phyloP scores from a whole-genome alignment of 2,797 vertebrate species.

The Cichlasoma orientale region DNA sequence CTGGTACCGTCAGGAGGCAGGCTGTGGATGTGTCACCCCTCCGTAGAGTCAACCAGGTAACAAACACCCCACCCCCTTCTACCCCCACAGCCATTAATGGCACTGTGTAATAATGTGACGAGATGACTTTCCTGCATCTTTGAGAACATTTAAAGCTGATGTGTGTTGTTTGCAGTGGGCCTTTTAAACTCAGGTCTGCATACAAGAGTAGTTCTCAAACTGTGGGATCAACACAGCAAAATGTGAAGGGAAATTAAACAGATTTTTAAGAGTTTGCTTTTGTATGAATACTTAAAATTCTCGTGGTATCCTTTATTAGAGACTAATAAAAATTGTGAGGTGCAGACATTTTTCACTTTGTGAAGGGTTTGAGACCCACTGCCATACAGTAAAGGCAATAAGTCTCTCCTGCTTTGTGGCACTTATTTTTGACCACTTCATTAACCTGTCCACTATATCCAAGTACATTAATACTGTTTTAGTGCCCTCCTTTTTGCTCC shows the following conservation, averaged over 20 bases:
- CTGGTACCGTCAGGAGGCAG: conserved; percentile 92
- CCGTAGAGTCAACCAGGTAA: conserved; percentile 94
- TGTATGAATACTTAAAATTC: not conserved
- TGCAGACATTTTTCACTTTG: not conserved
- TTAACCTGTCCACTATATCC: not conserved
- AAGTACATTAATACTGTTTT: not conserved
- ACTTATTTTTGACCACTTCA: too few species aligned
- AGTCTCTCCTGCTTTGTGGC: too few species aligned
- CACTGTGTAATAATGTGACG: not conserved
- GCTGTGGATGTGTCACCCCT: conserved; percentile 94
- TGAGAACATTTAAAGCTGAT: not conserved
- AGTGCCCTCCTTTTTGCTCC: too few species aligned
- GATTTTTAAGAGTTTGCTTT: not conserved
- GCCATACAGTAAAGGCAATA: too few species aligned
- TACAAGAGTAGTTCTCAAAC: not conserved
- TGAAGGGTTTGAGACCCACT: too few species aligned
- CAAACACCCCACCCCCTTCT: not conserved
- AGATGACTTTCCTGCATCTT: not conserved
- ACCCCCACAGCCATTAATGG: not conserved
- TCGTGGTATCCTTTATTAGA: not conserved
- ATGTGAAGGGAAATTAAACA: not conserved
- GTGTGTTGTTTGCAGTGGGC: not conserved
- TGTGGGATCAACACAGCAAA: not conserved
- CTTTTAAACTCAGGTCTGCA: not conserved
- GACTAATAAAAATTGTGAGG: fast-evolving